Conservation (phyloP, 2,113 vertebrate genomes). For the Corythoichthys haematopterus region DNA sequence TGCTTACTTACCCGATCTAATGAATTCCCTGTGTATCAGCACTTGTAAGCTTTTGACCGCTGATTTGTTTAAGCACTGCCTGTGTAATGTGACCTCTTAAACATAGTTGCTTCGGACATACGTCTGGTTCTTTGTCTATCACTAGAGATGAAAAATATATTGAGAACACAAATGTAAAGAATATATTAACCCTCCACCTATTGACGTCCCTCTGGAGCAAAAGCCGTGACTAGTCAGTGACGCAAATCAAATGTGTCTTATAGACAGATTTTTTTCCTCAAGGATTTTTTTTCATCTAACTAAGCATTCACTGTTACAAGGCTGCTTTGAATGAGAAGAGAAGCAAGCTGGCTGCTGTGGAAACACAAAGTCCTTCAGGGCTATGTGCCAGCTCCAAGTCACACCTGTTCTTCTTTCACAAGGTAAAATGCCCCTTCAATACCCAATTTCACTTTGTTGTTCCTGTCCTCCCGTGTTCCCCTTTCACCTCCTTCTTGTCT, state of each 20-base stretch:
- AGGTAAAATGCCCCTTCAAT: slow-evolving; percentile 14
- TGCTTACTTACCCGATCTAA: neutral
- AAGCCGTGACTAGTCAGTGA: neutral
- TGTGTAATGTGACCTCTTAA: neutral
- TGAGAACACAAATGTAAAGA: neutral
- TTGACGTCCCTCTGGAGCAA: neutral
- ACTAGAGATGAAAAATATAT: neutral
- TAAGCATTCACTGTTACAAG: neutral
- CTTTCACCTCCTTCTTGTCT: slow-evolving; percentile 4
- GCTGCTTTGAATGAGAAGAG: neutral
- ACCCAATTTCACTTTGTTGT: neutral
- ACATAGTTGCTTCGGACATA: neutral
- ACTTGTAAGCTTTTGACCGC: neutral
- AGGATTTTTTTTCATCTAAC: neutral
- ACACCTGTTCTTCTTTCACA: slow-evolving; percentile 19
- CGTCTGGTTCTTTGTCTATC: no score
- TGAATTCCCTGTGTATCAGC: neutral
- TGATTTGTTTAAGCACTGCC: neutral
- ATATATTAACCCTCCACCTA: neutral
- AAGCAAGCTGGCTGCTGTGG: slow-evolving; percentile 14
- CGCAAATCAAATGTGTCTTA: neutral
- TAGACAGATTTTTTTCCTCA: neutral
- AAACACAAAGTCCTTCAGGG: slow-evolving; percentile 24
- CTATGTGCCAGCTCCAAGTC: slow-evolving; percentile 14
- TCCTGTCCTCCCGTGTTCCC: neutral